Percentiles rank a stretch among this genome's conserved stretches.
These are phyloP conservation scores for Odobenus rosmarus DNA, from an alignment of 2,113 vertebrate genomes.

Conservation along the genomic window DNA sequence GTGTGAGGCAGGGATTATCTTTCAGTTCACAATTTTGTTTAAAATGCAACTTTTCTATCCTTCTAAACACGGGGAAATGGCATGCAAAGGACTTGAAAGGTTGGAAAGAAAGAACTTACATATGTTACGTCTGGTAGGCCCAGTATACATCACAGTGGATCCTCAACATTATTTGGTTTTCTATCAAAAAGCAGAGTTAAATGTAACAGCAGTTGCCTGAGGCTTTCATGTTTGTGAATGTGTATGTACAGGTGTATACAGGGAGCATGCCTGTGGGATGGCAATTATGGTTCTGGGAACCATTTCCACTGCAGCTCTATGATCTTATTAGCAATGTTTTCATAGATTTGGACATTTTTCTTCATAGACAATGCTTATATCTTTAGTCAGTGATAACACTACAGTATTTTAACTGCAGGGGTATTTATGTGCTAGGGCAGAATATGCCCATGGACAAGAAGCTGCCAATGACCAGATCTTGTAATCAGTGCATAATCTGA, in stretches of 20 bases:
- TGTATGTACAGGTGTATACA: not conserved
- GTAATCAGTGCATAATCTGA: not conserved
- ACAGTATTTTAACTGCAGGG: not conserved
- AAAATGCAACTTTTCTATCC: conserved; percentile 29
- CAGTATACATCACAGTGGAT: not conserved
- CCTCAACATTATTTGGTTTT: not conserved
- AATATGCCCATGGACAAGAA: not conserved
- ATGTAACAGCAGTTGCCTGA: not conserved
- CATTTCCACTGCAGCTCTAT: not conserved
- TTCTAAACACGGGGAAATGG: not conserved
- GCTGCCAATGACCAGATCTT: not conserved
- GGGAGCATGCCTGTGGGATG: not conserved
- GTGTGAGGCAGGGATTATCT: conserved; percentile 59
- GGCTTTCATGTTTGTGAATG: not conserved
- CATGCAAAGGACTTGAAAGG: not conserved
- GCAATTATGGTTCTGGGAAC: not conserved
- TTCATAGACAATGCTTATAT: not conserved
- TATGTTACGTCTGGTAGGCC: not conserved
- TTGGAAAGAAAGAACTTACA: not conserved
- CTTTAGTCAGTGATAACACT: not conserved
- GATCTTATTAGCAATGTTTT: not conserved
- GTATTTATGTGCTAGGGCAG: not conserved
- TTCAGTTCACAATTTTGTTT: not conserved
- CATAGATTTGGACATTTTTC: not conserved
- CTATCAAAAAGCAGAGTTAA: not conserved